phyloP scores from a whole-genome alignment of 2,113 vertebrate genomes.

The Noctilio leporinus region DNA sequence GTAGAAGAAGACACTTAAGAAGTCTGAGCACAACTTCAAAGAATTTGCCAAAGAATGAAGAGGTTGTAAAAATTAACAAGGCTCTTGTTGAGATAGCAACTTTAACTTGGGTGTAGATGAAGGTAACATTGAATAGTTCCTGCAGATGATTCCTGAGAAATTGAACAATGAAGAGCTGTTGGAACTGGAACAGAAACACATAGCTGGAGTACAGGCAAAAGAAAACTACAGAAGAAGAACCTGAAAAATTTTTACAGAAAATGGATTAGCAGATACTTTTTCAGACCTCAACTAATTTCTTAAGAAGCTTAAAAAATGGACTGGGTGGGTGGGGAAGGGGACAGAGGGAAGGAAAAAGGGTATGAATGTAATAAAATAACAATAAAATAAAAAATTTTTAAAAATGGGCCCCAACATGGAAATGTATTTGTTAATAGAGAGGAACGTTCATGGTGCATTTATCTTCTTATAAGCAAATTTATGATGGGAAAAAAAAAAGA shows the following conservation, averaged over 20 bases:
- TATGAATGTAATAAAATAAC: too few species aligned
- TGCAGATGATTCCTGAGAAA: neutral
- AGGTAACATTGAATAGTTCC: neutral
- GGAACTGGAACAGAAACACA: neutral
- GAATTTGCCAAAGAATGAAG: neutral
- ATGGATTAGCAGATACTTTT: neutral
- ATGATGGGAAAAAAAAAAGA: neutral
- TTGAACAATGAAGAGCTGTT: neutral
- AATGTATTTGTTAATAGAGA: neutral
- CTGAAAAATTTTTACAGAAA: neutral
- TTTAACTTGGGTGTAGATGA: too few species aligned
- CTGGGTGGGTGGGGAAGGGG: too few species aligned
- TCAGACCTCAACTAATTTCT: neutral
- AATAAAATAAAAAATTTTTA: too few species aligned
- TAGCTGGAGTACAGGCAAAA: neutral
- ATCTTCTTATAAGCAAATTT: neutral
- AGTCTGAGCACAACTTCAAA: neutral
- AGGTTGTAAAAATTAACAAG: neutral
- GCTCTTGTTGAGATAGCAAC: neutral
- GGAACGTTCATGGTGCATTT: neutral
- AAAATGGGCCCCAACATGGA: neutral
- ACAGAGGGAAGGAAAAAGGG: too few species aligned
- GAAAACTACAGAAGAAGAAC: neutral
- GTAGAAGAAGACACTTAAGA: neutral
- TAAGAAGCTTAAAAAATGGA: neutral